Evolutionary conservation across 2,113 vertebrate genomes (phyloP).

Genomic region (Campylomormyrus numenius): DNA sequence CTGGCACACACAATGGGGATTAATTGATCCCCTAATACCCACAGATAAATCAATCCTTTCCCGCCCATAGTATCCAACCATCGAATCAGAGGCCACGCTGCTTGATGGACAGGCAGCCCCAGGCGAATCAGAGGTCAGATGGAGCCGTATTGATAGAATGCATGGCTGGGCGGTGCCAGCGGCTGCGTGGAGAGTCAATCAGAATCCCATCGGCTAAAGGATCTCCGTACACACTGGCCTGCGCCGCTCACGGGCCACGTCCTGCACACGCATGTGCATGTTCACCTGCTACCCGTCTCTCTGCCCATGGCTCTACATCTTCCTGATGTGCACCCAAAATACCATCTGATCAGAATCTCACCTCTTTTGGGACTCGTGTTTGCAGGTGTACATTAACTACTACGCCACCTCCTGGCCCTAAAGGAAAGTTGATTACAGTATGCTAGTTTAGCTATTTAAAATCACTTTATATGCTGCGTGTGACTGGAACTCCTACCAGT

Average conservation of each 20-base stretch:
- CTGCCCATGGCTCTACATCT: neutral
- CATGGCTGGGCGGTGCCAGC: constrained; percentile 3
- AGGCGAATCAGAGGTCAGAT: constrained; percentile 20
- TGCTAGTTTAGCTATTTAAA: neutral
- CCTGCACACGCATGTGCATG: neutral
- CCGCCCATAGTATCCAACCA: neutral
- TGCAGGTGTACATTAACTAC: neutral
- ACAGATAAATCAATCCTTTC: constrained; percentile 35
- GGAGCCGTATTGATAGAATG: constrained; percentile 1
- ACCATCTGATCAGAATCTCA: neutral
- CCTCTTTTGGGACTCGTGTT: neutral
- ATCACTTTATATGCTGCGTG: neutral
- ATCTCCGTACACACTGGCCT: neutral
- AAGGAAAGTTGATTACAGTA: neutral
- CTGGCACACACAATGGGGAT: constrained; percentile 41
- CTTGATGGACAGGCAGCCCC: neutral
- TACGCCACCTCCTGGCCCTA: neutral
- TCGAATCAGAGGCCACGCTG: constrained; percentile 25
- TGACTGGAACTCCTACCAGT: neutral
- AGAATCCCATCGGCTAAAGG: constrained; percentile 30
- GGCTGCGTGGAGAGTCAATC: constrained; percentile 33
- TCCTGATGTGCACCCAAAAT: neutral
- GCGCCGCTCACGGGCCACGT: neutral
- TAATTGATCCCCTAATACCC: constrained; percentile 42
- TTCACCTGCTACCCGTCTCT: neutral